Percentiles rank a stretch among this genome's conserved stretches.
phyloP scores from a whole-genome alignment of 2,113 vertebrate species.

The Phaetusa simplex region DNA sequence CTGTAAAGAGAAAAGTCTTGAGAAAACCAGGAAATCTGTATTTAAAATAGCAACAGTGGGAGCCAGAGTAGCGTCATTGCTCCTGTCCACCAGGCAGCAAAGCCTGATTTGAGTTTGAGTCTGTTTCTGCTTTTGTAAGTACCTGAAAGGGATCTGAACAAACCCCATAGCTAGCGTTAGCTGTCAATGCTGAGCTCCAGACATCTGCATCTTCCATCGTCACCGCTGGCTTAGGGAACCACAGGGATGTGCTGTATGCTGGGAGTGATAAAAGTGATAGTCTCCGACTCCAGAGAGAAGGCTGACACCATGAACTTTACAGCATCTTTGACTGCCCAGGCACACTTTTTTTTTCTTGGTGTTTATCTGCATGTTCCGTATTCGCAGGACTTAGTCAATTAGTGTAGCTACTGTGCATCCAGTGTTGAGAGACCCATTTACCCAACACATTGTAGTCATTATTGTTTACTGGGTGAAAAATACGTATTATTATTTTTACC shows the following conservation, averaged over 20 bases:
- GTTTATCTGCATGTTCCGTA: not conserved
- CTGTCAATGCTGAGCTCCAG: not conserved
- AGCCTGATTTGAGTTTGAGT: not conserved
- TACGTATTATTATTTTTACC: not conserved
- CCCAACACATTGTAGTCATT: not conserved
- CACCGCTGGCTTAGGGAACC: not conserved
- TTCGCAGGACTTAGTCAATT: not conserved
- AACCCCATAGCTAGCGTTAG: not conserved
- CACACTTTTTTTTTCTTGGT: not conserved
- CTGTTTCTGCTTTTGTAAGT: not conserved
- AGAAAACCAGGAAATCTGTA: not conserved
- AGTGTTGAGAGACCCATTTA: not conserved
- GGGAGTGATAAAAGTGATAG: not conserved
- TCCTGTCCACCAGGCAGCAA: not conserved
- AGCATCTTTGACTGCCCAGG: not conserved
- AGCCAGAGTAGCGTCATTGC: not conserved
- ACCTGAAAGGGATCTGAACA: not conserved
- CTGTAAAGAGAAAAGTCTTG: not conserved
- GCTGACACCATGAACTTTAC: not conserved
- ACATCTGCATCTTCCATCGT: not conserved
- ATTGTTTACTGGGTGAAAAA: not conserved
- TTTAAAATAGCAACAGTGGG: not conserved
- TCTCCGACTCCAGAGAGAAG: not conserved
- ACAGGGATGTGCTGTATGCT: not conserved
- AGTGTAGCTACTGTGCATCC: not conserved